A percentile compares a stretch with the other conserved stretches of the same genome.
Conservation (phyloP, 2,113 vertebrate species). For the Indri indri region DNA sequence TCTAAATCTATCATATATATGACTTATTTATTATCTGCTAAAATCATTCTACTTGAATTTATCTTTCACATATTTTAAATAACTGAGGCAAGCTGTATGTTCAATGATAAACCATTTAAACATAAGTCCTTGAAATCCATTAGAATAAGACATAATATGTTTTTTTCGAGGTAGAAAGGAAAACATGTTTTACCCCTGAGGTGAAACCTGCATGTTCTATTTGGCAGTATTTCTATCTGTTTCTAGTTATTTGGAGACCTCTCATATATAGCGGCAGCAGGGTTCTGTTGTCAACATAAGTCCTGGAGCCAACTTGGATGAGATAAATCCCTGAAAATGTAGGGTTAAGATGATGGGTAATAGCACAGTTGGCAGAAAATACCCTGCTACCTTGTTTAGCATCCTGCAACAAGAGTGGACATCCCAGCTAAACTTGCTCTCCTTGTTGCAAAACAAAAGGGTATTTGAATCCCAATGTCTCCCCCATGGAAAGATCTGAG, state of each 20-base stretch:
- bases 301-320: background rate
- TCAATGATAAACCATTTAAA: background rate
- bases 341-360: background rate
- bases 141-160: background rate
- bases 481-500: background rate
- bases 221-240: background rate
- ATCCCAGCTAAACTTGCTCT: background rate
- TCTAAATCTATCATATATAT: background rate
- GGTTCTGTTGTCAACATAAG: conserved; percentile 33
- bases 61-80: background rate
- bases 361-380: background rate
- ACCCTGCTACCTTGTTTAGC: background rate
- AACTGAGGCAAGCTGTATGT: background rate
- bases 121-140: background rate
- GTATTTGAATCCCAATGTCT: background rate
- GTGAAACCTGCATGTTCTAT: background rate
- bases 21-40: background rate
- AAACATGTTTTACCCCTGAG: background rate
- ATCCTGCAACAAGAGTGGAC: background rate
- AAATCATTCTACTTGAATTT: background rate
- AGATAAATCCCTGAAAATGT: background rate
- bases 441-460: background rate
- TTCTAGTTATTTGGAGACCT: background rate
- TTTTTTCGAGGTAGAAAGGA: background rate
- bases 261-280: background rate